These are phyloP conservation scores for Lagocephalus sceleratus DNA, from an alignment of 2,797 vertebrate genomes.

Conservation along the genomic window DNA sequence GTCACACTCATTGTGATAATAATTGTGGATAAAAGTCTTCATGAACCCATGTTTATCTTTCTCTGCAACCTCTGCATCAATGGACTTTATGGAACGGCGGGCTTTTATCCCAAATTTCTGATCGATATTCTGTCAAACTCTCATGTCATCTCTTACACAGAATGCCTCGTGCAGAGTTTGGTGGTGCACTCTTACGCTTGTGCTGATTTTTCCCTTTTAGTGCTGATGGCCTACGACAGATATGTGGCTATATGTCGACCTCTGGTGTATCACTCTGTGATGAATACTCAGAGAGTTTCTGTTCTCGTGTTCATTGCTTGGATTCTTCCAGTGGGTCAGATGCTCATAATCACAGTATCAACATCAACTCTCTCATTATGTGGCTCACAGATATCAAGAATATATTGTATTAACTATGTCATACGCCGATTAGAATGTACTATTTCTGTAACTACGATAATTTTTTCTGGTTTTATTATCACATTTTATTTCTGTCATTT, in stretches of 20 bases:
- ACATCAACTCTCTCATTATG: slow-evolving; percentile 19
- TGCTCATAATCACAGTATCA: background rate
- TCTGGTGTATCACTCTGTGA: slow-evolving; percentile 40
- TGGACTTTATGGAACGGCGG: slow-evolving; percentile 41
- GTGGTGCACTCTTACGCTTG: slow-evolving; percentile 17
- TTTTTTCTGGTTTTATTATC: slow-evolving; percentile 34
- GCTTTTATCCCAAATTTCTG: slow-evolving; percentile 56
- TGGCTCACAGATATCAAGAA: slow-evolving; percentile 37
- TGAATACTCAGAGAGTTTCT: slow-evolving; percentile 9
- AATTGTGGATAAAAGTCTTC: slow-evolving; percentile 30
- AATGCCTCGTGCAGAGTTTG: slow-evolving; percentile 32
- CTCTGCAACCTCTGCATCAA: slow-evolving; percentile 53
- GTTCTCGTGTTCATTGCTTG: slow-evolving; percentile 4
- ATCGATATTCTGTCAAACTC: slow-evolving; percentile 30
- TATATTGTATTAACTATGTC: slow-evolving; percentile 42
- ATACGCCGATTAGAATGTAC: slow-evolving; percentile 22
- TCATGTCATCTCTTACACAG: slow-evolving; percentile 36
- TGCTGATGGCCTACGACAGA: slow-evolving; percentile 54
- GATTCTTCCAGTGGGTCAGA: background rate
- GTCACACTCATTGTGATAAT: slow-evolving; percentile 17
- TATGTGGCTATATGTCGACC: slow-evolving; percentile 62
- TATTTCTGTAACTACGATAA: fast-evolving
- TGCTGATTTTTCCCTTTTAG: slow-evolving; percentile 27
- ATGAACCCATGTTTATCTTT: slow-evolving; percentile 59
- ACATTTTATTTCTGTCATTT: slow-evolving; percentile 23